Evolutionary conservation across 2,797 vertebrate species (phyloP), one percentile per base, ranked within the genome.

Genomic region (Podarcis lilfordi): DNA sequence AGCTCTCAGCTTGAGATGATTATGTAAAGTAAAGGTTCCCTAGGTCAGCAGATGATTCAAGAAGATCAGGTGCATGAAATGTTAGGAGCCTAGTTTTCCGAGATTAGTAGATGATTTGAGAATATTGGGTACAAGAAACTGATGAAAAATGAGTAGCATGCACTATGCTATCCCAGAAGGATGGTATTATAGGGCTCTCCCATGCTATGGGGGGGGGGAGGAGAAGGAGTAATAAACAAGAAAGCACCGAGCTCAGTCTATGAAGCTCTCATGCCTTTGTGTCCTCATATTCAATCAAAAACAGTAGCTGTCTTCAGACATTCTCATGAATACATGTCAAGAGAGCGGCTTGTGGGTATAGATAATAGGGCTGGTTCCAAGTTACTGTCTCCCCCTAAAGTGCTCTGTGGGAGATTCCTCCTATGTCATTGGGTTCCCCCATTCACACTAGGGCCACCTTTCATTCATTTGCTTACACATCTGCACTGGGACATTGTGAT

Each of bases 1-100:
- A 74, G 27, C 82, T 45, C 93, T 90, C 68, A 77, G 13, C 78
- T 50, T 93, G 87, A 88, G 87, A 21, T 77, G 86, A 86, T 94
- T 91, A 88, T 71, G 71, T 10, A 86, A 82, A 75, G 61, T 68
- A n/a, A 8, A 0, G 74, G 66, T 82, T 86, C 8, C 7, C 0
- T 29, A 78, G 66, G 17, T 35, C 45, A 76, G 43, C n/a, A 19
- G 19, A 43, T 40, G 21, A 40, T 59, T 29, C 7, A 17, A 74
- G 71, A 69, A 13, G n/a, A 69, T 69, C n/a, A 69, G 68, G 27
- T 68, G 64, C 19, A 25, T 68, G 64, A 68, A 55, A 55, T 55
- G 50, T 55, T 55, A 55, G 50, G 50, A 55, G 50, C 50, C 50
- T 55, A 0, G 74, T 69, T 82, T 86, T 6, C 5, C 0, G 25